Base-by-base conservation (phyloP, 2,888 invertebrate species). In the Bombyx huttoni region DNA sequence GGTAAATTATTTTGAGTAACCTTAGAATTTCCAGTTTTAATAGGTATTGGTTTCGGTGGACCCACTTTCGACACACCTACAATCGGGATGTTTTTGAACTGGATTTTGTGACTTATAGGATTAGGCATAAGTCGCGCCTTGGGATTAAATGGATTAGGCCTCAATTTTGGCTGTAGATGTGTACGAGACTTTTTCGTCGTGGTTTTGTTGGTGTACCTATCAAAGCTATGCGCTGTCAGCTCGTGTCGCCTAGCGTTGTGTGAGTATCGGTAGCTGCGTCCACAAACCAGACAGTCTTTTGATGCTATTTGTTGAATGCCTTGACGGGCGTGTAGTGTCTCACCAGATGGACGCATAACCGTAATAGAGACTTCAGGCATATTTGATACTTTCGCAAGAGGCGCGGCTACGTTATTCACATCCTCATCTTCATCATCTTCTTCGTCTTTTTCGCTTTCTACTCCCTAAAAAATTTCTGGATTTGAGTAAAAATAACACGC, bases 171-270 rank as follows among this genome's bases (percentile, higher is more conserved):
- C 65, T 78, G 79, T 67, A 81, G 70, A 49, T 73, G 75, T 12
- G 68, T 55, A 10, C 71, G 72, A 1, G 74, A 60, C 56, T 80
- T 85, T 59, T 81, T 80, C 46, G 66, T 60, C 24, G 78, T 77
- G 10, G 80, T 66, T 70, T 86, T 89, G 62, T 89, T 89, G 13
- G 89, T 89, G 65, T 89, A 89, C 52, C 89, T 75, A 60, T 89
- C 89, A 58, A 89, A 89, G 53, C 78, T 73, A 57, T 89, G 89
- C 2, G 89, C 68, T 1, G 81, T 82, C 47, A 89, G 81, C 58
- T 89, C 89, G 56, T 89, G 89, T 33, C 89, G 75, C 49, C 89
- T 70, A 6, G 89, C 89, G 57, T 89, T 89, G 62, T 89, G 89
- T 0, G 89, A 89, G 64, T 89, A 89, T 58, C 89, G 75, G 62